Conservation (phyloP, 2,888 invertebrate species). For the Pyrrhia umbra region DNA sequence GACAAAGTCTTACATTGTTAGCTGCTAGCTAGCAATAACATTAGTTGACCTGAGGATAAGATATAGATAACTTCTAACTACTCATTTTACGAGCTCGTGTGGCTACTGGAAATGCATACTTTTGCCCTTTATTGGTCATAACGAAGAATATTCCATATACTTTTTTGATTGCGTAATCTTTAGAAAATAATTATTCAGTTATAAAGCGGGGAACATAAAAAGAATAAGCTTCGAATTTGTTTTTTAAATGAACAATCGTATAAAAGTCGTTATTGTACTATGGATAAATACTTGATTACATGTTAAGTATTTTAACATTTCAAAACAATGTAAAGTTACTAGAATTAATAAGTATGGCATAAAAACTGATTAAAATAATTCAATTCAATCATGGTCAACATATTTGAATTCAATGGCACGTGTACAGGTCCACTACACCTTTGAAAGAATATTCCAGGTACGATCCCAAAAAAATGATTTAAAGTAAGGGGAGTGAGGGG, state of each 20-base stretch:
- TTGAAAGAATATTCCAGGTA: slow-evolving; percentile 82
- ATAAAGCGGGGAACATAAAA: slow-evolving; percentile 42
- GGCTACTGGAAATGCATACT: slow-evolving; percentile 36
- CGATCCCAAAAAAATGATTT: slow-evolving; percentile 77
- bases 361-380: slow-evolving; percentile 20
- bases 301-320: slow-evolving; percentile 11
- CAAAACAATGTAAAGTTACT: neutral
- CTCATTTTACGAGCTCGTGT: slow-evolving; percentile 39
- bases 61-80: slow-evolving; percentile 38
- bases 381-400: slow-evolving; percentile 67
- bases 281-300: neutral
- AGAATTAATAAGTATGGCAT: neutral
- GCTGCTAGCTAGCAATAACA: slow-evolving; percentile 39
- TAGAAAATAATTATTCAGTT: slow-evolving; percentile 31
- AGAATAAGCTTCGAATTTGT: slow-evolving; percentile 23
- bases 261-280: slow-evolving; percentile 17
- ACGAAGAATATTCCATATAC: slow-evolving; percentile 28
- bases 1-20: slow-evolving; percentile 39
- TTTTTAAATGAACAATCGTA: slow-evolving; percentile 28
- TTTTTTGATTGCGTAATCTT: slow-evolving; percentile 24
- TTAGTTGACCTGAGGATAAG: slow-evolving; percentile 25
- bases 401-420: slow-evolving; percentile 84
- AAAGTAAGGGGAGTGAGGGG: slow-evolving; percentile 81
- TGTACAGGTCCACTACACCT: slow-evolving; percentile 74
- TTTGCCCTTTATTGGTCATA: slow-evolving; percentile 57